phyloP scores from a whole-genome alignment of 1,140 invertebrate genomes.

The Drosophila carrolli region DNA sequence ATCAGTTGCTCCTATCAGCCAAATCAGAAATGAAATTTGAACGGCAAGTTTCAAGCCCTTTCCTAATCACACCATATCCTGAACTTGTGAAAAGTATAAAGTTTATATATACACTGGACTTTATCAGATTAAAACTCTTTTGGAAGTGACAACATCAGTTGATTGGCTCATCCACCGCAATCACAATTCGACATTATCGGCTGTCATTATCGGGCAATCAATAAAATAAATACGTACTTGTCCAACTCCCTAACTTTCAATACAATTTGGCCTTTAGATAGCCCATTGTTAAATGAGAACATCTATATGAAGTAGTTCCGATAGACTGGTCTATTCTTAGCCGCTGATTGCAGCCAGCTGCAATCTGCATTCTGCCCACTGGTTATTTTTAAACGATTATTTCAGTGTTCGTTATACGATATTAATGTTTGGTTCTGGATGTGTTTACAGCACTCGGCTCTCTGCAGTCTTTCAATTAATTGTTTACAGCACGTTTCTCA shows the following conservation, averaged over 20 bases:
- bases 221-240: constrained; percentile 16
- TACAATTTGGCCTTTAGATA: constrained; percentile 25
- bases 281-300: constrained; percentile 7
- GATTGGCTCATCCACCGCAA: constrained; percentile 57
- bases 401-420: constrained; percentile 44
- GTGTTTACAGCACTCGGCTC: constrained; percentile 21
- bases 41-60: no score
- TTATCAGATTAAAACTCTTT: constrained; percentile 27
- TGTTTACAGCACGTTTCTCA: constrained; percentile 68
- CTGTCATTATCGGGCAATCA: constrained; percentile 48
- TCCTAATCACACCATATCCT: neutral
- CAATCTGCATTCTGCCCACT: constrained; percentile 16
- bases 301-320: constrained; percentile 26
- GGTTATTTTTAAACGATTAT: constrained; percentile 63
- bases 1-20: neutral
- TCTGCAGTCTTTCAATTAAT: constrained; percentile 52
- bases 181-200: constrained; percentile 27
- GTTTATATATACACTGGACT: neutral
- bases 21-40: neutral
- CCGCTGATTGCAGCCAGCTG: constrained; percentile 36
- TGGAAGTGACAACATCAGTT: constrained; percentile 43
- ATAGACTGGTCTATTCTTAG: constrained; percentile 46
- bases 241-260: constrained; percentile 13
- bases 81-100: constrained; percentile 5
- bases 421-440: constrained; percentile 51